Conservation (phyloP, 2,888 invertebrate species). For the Stenolophus ochropezus region DNA sequence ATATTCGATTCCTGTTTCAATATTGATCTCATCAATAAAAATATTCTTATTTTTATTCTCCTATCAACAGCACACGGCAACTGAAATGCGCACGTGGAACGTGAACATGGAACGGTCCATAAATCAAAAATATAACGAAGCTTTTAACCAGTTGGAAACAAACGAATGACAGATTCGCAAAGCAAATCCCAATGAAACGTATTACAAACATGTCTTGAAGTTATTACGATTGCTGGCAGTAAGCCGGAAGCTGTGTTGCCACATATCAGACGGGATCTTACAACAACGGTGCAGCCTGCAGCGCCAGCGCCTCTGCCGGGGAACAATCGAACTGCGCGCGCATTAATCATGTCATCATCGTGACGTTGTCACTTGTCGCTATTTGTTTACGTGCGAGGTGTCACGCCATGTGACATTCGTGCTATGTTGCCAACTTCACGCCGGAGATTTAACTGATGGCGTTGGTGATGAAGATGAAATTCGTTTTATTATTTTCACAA, state of each 20-base stretch:
- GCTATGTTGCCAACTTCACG: background rate
- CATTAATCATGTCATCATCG: constrained; percentile 50
- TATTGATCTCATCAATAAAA: no score
- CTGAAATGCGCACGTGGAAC: no score
- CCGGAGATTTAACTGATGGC: background rate
- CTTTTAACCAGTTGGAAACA: background rate
- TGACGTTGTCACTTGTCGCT: constrained; percentile 26
- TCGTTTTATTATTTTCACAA: background rate
- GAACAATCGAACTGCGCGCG: constrained; percentile 36
- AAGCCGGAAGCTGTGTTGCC: background rate
- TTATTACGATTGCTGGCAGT: background rate
- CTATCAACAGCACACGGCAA: no score
- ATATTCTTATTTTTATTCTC: no score
- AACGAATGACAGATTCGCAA: background rate
- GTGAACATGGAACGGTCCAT: no score
- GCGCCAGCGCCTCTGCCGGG: background rate
- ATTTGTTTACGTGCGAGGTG: constrained; percentile 47
- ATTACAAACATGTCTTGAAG: background rate
- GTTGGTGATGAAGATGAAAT: background rate
- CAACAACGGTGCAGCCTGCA: background rate
- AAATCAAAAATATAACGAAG: no score
- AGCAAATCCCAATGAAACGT: background rate
- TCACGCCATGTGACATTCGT: constrained; percentile 1
- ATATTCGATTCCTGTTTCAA: no score
- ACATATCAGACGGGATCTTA: constrained; percentile 45